Percentiles rank a stretch among this genome's conserved stretches.
Conservation (phyloP, 2,113 vertebrate species). For the Raja brachyura region DNA sequence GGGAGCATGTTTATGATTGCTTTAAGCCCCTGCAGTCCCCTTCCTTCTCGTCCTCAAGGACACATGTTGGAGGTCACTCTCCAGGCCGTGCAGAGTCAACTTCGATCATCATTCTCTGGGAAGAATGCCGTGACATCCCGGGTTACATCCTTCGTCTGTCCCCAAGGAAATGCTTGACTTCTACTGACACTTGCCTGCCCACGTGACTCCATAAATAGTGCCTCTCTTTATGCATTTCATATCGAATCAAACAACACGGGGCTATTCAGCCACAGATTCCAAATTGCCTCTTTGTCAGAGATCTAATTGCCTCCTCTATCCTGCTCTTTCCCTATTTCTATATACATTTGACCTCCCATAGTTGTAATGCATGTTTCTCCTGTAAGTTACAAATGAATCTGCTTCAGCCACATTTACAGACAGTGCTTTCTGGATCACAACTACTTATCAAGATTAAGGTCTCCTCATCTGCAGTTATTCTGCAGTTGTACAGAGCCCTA, state of each 20-base stretch:
- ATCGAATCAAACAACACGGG: not conserved
- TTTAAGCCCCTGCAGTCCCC: not conserved
- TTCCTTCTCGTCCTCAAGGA: not conserved
- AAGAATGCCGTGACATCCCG: not conserved
- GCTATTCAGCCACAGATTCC: not conserved
- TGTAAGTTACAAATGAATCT: not conserved
- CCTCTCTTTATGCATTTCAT: not conserved
- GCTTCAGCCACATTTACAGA: not conserved
- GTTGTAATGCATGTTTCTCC: not conserved
- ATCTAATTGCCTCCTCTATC: not conserved
- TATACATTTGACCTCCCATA: too few relatives aligned
- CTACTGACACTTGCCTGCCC: not conserved
- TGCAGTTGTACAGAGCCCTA: too few relatives aligned
- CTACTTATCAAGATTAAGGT: not conserved
- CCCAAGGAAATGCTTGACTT: not conserved
- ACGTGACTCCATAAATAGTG: not conserved
- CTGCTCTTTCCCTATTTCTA: not conserved
- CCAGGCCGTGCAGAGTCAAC: not conserved
- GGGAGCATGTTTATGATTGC: not conserved
- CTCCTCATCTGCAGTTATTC: not conserved
- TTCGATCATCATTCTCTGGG: not conserved
- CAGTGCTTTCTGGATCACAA: not conserved
- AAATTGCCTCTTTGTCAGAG: not conserved
- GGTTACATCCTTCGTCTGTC: not conserved
- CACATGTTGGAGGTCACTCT: not conserved